phyloP scores from a whole-genome alignment of 2,113 vertebrate species.

The Oreochromis tanganicae region DNA sequence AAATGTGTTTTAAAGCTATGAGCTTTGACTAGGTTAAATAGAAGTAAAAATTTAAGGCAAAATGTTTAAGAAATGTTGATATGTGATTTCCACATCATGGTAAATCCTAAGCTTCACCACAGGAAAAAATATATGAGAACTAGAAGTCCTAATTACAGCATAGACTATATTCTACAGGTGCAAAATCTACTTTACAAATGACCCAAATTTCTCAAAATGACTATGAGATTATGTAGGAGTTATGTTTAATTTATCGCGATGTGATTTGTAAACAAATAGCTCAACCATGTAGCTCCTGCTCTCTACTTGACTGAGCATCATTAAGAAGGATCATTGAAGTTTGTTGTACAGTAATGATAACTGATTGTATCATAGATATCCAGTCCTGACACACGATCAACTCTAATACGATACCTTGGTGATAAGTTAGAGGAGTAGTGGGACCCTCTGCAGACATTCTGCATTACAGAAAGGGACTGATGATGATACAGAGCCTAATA shows the following conservation, averaged over 20 bases:
- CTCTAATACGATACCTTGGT: neutral
- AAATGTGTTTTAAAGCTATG: neutral
- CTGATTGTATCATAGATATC: conserved; percentile 2
- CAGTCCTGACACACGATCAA: conserved; percentile 7
- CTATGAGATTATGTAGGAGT: conserved; percentile 6
- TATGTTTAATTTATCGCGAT: neutral
- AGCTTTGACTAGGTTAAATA: neutral
- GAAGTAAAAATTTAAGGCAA: neutral
- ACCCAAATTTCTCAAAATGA: neutral
- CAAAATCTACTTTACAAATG: neutral
- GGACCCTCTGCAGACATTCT: neutral
- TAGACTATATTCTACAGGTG: neutral
- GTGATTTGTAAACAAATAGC: neutral
- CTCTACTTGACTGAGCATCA: neutral
- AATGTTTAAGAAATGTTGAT: neutral
- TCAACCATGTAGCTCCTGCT: neutral
- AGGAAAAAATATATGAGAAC: neutral
- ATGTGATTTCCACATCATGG: neutral
- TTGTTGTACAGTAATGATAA: conserved; percentile 35
- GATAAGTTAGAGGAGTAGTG: conserved; percentile 12
- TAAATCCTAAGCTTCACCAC: neutral
- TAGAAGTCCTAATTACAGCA: neutral
- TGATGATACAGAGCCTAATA: conserved; percentile 30
- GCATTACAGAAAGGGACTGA: conserved; percentile 6
- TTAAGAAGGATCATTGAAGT: conserved; percentile 18